Conservation (phyloP, 92 coral and sea anemone species). For the Galaxea fascicularis region DNA sequence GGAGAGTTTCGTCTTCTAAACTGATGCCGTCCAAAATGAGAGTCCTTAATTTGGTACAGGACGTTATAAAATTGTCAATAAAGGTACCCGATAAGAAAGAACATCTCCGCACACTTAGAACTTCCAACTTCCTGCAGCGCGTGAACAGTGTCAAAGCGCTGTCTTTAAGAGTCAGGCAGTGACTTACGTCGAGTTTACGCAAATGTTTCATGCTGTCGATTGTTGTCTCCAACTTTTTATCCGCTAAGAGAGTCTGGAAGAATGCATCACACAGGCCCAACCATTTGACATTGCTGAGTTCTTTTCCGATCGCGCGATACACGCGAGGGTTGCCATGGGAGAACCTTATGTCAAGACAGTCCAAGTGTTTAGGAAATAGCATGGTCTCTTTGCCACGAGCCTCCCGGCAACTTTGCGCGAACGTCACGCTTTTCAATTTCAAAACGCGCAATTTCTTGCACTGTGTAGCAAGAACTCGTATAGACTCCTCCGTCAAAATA, state of each 20-base stretch:
- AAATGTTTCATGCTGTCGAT: conserved; percentile 58
- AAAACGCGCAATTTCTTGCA: conserved; percentile 66
- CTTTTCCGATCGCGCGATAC: conserved; percentile 65
- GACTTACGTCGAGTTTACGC: conserved; percentile 75
- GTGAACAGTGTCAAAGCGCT: conserved; percentile 39
- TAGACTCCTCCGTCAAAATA: conserved; percentile 47
- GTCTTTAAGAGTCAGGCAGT: conserved; percentile 67
- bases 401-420: conserved; percentile 3
- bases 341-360: conserved; percentile 75
- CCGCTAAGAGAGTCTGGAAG: conserved; percentile 44
- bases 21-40: conserved; percentile 84
- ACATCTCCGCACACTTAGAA: conserved; percentile 77
- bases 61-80: conserved; percentile 51
- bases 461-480: conserved; percentile 55
- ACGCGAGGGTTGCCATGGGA: conserved; percentile 65
- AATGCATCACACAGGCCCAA: conserved; percentile 80
- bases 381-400: neutral
- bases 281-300: conserved; percentile 65
- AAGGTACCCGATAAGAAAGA: conserved; percentile 54
- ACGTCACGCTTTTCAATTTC: conserved; percentile 69
- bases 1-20: conserved; percentile 62
- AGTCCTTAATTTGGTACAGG: conserved; percentile 60
- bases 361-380: conserved; percentile 56
- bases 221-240: conserved; percentile 25
- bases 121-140: conserved; percentile 58